Evolutionary conservation across 2,113 vertebrate species (phyloP), one percentile per base, ranked within the genome.

Genomic region (Platycercus adscitus): DNA sequence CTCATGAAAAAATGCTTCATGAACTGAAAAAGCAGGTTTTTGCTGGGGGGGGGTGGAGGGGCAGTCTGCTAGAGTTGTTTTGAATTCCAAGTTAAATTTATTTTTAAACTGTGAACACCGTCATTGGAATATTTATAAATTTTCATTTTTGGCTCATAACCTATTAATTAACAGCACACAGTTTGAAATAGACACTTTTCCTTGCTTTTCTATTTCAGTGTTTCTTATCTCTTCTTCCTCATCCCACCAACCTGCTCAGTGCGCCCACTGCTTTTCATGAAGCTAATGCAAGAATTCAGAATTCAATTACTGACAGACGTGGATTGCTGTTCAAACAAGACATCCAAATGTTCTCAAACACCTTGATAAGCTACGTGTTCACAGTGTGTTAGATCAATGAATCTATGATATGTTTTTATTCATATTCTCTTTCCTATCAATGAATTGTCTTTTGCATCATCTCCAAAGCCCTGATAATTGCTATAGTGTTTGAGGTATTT

Each of bases 291-390:
- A 91, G 65, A 60, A 91, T 98, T 97, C 95, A 89, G 94, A 97
- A 95, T 95, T 96, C 86, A 97, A 91, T 96, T 89, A 91, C 80
- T 92, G 50, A 61, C 52, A 95, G 89, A 72, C 63, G 18, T 81
- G 46, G n/a, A 92, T 96, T 92, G 93, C 89, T 97, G 52, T 95
- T 97, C 88, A 89, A 94, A 97, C 95, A 95, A 85, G 78, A 81
- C 68, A 61, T 50, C 72, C 90, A 73, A 96, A 31, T 92, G 83
- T 95, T 91, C 81, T 91, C 66, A 95, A 91, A 95, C 87, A 93
- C 87, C 89, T 85, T 83, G 88, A 92, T 91, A 76, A 91, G 89
- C 86, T 95, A 66, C 7, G 69, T 24, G 28, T 87, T 96, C 91
- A 81, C 61, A 86, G 58, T 66, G 35, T 13, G 11, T 93, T 91